Conservation (phyloP, 2,888 invertebrate species). For the Meganola albula region DNA sequence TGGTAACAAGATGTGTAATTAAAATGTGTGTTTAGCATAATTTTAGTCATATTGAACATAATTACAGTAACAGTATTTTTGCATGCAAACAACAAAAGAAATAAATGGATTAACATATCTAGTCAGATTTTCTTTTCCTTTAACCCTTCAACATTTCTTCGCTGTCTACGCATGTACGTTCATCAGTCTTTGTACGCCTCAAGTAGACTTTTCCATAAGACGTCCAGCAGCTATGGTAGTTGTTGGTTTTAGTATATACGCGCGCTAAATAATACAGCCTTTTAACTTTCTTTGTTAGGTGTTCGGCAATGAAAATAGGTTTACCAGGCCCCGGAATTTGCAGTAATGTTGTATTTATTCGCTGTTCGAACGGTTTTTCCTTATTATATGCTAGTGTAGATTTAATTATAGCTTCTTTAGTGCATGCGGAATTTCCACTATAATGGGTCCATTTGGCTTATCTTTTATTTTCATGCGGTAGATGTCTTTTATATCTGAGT, state of each 20-base stretch:
- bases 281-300: slow-evolving; percentile 3
- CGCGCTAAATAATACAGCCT: slow-evolving; percentile 1
- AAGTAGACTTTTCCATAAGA: slow-evolving; percentile 6
- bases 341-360: slow-evolving; percentile 1
- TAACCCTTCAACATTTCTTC: slow-evolving; percentile 3
- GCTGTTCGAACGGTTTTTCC: background rate
- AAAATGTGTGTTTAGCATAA: too few relatives aligned
- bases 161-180: slow-evolving; percentile 1
- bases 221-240: slow-evolving; percentile 6
- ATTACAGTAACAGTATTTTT: background rate
- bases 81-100: background rate
- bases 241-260: slow-evolving; percentile 1
- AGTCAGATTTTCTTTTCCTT: slow-evolving; percentile 1
- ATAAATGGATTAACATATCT: slow-evolving; percentile 1
- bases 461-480: background rate
- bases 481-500: background rate
- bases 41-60: background rate
- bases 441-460: slow-evolving; percentile 2
- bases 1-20: too few relatives aligned
- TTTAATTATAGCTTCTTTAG: slow-evolving; percentile 4
- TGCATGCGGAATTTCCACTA: slow-evolving; percentile 3
- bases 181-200: slow-evolving; percentile 1
- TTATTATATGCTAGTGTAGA: slow-evolving; percentile 2
- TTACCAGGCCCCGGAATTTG: background rate
- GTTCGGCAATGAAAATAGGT: slow-evolving; percentile 4